Evolutionary conservation across 2,113 vertebrate genomes (phyloP).

Genomic region (Origma solitaria): DNA sequence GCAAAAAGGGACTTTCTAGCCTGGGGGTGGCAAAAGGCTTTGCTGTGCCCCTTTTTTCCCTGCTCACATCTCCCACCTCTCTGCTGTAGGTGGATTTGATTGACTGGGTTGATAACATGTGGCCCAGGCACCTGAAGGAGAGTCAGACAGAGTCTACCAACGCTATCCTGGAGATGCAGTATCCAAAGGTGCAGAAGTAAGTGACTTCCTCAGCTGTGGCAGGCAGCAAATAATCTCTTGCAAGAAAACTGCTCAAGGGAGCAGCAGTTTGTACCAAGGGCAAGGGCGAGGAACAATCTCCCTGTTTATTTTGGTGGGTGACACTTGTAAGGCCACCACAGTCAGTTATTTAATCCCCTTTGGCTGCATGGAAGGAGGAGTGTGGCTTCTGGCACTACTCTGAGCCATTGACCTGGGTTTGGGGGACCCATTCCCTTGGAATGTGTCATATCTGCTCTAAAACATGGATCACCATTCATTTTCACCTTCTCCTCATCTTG

Average conservation of each 20-base stretch:
- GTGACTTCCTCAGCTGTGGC: not conserved
- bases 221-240: not conserved
- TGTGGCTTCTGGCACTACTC: not conserved
- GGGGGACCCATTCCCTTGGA: not conserved
- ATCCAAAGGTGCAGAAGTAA: constrained; percentile 99
- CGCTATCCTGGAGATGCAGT: constrained; percentile 96
- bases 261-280: not conserved
- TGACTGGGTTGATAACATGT: constrained; percentile 99
- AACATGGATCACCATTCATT: accelerated
- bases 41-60: not conserved
- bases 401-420: not conserved
- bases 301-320: not conserved
- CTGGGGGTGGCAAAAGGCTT: not conserved
- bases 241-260: not conserved
- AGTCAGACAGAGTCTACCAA: constrained; percentile 96
- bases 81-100: constrained; percentile 90
- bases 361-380: not conserved
- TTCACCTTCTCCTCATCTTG: not conserved
- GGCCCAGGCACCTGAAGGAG: constrained; percentile 97
- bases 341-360: not conserved
- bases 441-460: not conserved
- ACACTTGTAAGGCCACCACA: not conserved
- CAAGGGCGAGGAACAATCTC: not conserved
- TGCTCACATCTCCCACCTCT: not conserved
- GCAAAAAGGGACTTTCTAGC: not conserved